These are phyloP conservation scores for Danio kyathit DNA, from an alignment of 2,797 vertebrate genomes.

Conservation along the genomic window DNA sequence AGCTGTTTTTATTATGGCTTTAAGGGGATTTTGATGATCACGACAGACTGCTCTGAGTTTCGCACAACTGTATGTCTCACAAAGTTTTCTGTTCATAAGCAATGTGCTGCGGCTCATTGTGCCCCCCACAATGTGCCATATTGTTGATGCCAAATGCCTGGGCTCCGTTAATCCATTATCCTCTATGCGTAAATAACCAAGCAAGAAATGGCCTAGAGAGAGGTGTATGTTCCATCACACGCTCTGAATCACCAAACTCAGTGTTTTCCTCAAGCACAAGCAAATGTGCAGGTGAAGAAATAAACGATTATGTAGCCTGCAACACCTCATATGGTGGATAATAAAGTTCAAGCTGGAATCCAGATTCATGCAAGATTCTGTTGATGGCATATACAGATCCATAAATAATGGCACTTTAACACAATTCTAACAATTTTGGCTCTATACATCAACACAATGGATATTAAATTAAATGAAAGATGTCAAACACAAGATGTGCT, in stretches of 20 bases:
- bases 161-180: constrained; percentile 32
- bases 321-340: neutral
- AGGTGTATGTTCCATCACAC: constrained; percentile 14
- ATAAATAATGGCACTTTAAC: too few relatives aligned
- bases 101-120: constrained; percentile 31
- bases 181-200: constrained; percentile 28
- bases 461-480: too few relatives aligned
- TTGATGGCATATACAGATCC: too few relatives aligned
- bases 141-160: constrained; percentile 38
- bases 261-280: constrained; percentile 13
- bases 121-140: constrained; percentile 28
- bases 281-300: constrained; percentile 31
- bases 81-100: constrained; percentile 20
- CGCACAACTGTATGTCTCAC: neutral
- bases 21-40: constrained; percentile 28
- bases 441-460: too few relatives aligned
- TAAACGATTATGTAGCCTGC: neutral
- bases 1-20: constrained; percentile 37
- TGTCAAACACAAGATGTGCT: too few relatives aligned
- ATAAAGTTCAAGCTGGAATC: neutral
- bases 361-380: too few relatives aligned
- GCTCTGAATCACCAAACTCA: constrained; percentile 22
- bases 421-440: too few relatives aligned
- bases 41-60: constrained; percentile 23
- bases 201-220: constrained; percentile 26